Conservation (phyloP, 2,797 vertebrate species). For the Acrocephalus scirpaceus region DNA sequence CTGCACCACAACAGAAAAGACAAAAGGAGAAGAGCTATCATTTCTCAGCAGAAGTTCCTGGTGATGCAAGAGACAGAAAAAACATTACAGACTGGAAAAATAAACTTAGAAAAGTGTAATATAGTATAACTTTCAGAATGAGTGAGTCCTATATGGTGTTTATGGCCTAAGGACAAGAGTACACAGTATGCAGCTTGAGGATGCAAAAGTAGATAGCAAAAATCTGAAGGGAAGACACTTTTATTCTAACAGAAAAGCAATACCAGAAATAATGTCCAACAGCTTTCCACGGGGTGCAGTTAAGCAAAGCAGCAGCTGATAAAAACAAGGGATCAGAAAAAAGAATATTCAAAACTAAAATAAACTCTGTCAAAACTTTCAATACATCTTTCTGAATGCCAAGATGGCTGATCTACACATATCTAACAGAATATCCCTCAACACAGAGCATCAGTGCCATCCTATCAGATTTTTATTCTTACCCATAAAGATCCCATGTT, state of each 20-base stretch:
- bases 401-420: background rate
- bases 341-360: background rate
- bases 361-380: background rate
- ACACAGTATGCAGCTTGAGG: background rate
- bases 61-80: background rate
- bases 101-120: background rate
- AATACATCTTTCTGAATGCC: background rate
- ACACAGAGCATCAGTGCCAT: background rate
- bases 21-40: background rate
- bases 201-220: background rate
- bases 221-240: background rate
- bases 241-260: background rate
- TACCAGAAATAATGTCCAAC: background rate
- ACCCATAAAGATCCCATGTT: conserved; percentile 95
- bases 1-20: background rate
- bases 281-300: background rate
- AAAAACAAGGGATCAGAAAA: background rate
- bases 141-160: background rate
- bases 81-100: background rate
- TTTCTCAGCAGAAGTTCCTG: background rate
- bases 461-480: conserved; percentile 30
- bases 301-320: background rate
- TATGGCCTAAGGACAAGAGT: background rate
- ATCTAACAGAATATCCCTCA: background rate
- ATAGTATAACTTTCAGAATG: background rate